Evolutionary conservation across 1,140 invertebrate species (phyloP).

Genomic region (Trichonephila inaurata): DNA sequence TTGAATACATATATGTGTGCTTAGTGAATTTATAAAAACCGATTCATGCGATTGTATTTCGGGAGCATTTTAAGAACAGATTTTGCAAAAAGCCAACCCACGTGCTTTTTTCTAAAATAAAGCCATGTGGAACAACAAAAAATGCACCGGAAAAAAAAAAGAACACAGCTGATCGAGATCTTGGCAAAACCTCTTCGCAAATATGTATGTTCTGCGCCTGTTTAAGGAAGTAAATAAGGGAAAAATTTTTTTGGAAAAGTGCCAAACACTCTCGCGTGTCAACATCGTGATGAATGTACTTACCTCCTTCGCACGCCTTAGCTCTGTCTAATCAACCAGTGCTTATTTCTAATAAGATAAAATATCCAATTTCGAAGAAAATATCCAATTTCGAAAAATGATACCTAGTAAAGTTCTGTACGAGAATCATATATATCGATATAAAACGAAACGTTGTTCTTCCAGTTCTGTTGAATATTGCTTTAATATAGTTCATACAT

Average conservation of each 20-base stretch:
- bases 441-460: too few species aligned
- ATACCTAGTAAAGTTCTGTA: too few species aligned
- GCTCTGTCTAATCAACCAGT: background rate
- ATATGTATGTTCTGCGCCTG: background rate
- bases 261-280: constrained; percentile 38
- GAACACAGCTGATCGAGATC: constrained; percentile 3
- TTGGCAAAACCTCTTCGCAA: background rate
- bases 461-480: too few species aligned
- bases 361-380: too few species aligned
- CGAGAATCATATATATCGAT: too few species aligned
- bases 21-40: too few species aligned
- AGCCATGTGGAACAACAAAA: background rate
- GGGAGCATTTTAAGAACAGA: too few species aligned
- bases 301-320: background rate
- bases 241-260: constrained; percentile 20
- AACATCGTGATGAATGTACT: background rate
- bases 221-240: constrained; percentile 56
- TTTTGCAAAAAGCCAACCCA: background rate
- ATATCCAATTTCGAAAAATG: too few species aligned
- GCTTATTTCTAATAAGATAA: background rate
- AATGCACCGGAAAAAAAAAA: background rate
- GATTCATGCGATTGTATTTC: too few species aligned
- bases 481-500: too few species aligned
- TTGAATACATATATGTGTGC: too few species aligned
- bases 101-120: background rate